A percentile compares a stretch with the other conserved stretches of the same genome.
phyloP scores from a whole-genome alignment of 2,888 invertebrate genomes.

The Meiosimyza platycephala region DNA sequence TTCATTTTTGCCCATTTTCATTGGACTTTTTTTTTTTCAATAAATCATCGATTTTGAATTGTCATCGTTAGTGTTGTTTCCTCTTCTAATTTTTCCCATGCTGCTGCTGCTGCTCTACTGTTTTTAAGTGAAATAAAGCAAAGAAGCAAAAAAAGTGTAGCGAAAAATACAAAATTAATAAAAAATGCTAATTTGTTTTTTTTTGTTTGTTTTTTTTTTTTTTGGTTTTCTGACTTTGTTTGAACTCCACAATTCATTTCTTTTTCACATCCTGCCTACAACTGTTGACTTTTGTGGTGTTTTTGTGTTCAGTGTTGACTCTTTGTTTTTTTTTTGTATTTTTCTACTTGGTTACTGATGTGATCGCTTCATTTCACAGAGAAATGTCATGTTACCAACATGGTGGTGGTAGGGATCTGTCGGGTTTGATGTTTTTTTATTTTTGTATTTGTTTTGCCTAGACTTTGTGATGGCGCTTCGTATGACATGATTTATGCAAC shows the following conservation, averaged over 20 bases:
- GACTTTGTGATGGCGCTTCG: no score
- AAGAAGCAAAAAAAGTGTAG: no score
- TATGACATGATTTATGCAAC: no score
- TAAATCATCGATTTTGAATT: slow-evolving; percentile 11
- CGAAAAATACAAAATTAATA: slow-evolving; percentile 6
- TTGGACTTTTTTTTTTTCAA: no score
- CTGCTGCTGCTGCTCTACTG: background rate
- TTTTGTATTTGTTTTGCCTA: no score
- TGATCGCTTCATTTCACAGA: slow-evolving; percentile 25
- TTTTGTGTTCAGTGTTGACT: slow-evolving; percentile 4
- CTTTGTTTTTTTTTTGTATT: background rate
- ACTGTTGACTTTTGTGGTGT: slow-evolving; percentile 24
- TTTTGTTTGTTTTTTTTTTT: background rate
- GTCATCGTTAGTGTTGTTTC: slow-evolving; percentile 27
- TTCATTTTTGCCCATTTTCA: background rate
- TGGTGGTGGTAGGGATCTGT: background rate
- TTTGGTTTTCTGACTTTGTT: background rate
- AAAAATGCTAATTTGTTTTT: slow-evolving; percentile 25
- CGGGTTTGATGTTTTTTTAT: no score
- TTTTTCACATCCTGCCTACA: slow-evolving; percentile 1
- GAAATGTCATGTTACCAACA: slow-evolving; percentile 15
- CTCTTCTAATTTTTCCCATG: background rate
- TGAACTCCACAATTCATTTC: background rate
- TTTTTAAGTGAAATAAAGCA: no score
- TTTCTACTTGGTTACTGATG: background rate